Evolutionary conservation across 2,888 invertebrate genomes (phyloP).

Genomic region (Amiota minor): DNA sequence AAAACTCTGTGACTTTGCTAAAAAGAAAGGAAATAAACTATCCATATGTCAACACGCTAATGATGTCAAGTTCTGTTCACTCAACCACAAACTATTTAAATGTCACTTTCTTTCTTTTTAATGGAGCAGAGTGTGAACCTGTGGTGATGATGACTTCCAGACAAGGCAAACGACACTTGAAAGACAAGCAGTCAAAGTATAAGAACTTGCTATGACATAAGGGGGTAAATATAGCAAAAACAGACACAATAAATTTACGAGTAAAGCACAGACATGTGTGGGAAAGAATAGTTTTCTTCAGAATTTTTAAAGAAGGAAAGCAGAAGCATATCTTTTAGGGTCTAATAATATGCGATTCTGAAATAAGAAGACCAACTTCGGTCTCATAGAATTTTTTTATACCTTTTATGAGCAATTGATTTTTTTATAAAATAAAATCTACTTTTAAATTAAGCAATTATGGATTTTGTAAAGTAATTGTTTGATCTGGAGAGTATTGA

Average conservation of each 20-base stretch:
- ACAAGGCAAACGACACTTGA: conserved; percentile 2
- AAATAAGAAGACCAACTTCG: no score
- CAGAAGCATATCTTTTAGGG: no score
- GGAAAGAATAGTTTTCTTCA: neutral
- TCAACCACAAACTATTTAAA: neutral
- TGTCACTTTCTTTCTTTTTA: conserved; percentile 18
- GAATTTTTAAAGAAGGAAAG: no score
- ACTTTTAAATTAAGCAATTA: no score
- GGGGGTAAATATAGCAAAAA: neutral
- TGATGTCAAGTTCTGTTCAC: neutral
- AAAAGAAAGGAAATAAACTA: neutral
- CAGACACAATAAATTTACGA: neutral
- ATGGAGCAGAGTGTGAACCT: conserved; percentile 10
- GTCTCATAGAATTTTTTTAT: no score
- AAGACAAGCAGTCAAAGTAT: neutral
- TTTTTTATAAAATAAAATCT: no score
- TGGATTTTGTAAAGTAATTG: no score
- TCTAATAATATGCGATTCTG: no score
- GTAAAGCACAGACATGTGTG: neutral
- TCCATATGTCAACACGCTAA: neutral
- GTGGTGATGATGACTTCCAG: neutral
- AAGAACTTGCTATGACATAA: neutral
- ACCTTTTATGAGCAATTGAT: no score
- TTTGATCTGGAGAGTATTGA: no score
- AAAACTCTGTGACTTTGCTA: neutral